Base-by-base conservation (phyloP, 2,113 vertebrate species). In the Salvelinus alpinus region DNA sequence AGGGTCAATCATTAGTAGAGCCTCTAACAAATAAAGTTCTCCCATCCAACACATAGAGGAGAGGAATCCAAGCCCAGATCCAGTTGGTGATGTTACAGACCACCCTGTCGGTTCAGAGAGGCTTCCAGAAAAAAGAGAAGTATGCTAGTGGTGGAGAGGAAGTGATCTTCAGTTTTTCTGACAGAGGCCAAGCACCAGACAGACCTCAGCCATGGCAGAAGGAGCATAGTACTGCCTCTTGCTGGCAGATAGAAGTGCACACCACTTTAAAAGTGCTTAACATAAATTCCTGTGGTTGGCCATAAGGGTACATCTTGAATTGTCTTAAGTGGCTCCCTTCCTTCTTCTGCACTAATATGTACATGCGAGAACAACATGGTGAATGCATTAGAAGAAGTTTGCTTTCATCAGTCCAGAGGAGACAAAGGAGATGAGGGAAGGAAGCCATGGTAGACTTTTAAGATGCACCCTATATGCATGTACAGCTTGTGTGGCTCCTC, bases 111-210 rank as follows among this genome's bases (percentile, higher is more conserved):
- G 57, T 14, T 31, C 11, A 73, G 47, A 29, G 25, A 78, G 60
- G 68, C 64, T 73, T 85, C 71, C 78, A 80, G 78, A 81, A 79
- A 81, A 34, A 76, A 9, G 64, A 79, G 14, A 75, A n/a, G 31
- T 73, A 22, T 0, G 65, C 14, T 29, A 18, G 51, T 18, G 51
- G 51, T 51, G 20, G 51, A 72, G 25, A 25, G 51, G 77, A 71
- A 57, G 54, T 80, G 31, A 47, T 29, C 47, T 70, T 65, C 24
- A 59, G 64, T 68, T 48, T 62, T 76, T 73, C 3, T 31, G 1
- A 4, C 22, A 7, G 47, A 64, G 76, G 9, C 68, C 64, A 68
- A 71, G 74, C 9, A 48, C 51, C 57, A 72, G 68, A 70, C 70
- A 74, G 68, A 70, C 66, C 47, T 47, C 25, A 48, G 25, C 31